Percentiles rank a stretch among this genome's conserved stretches.
phyloP scores from a whole-genome alignment of 2,113 vertebrate genomes.

The Microtus montanus region DNA sequence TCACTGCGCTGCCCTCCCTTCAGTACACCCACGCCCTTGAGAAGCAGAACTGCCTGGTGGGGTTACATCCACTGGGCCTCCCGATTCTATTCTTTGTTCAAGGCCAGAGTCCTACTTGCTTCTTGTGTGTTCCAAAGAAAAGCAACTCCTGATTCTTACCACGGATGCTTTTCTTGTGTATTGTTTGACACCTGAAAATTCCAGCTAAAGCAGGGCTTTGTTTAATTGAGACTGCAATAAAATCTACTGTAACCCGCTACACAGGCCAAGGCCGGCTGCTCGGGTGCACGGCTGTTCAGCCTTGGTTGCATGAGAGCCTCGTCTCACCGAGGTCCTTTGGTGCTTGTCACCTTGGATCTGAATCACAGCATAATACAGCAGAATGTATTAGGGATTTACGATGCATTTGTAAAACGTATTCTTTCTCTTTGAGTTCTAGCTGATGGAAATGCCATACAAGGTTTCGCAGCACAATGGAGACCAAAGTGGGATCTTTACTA shows the following conservation, averaged over 20 bases:
- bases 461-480: neutral
- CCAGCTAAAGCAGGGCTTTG: neutral
- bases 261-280: neutral
- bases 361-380: neutral
- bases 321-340: neutral
- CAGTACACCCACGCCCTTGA: neutral
- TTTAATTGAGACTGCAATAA: neutral
- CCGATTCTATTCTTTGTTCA: neutral
- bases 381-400: neutral
- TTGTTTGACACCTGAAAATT: slow-evolving; percentile 2
- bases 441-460: neutral
- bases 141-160: slow-evolving; percentile 21
- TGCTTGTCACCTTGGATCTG: neutral
- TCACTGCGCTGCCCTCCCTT: neutral
- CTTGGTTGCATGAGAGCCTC: neutral
- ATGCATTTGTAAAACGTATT: neutral
- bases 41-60: neutral
- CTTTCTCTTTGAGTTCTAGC: neutral
- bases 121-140: slow-evolving; percentile 8
- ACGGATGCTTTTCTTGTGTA: neutral
- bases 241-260: neutral
- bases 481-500: neutral
- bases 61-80: neutral
- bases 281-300: neutral
- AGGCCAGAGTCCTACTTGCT: slow-evolving; percentile 36